Base-by-base conservation (phyloP, 2,888 invertebrate species). In the Candidula unifasciata region DNA sequence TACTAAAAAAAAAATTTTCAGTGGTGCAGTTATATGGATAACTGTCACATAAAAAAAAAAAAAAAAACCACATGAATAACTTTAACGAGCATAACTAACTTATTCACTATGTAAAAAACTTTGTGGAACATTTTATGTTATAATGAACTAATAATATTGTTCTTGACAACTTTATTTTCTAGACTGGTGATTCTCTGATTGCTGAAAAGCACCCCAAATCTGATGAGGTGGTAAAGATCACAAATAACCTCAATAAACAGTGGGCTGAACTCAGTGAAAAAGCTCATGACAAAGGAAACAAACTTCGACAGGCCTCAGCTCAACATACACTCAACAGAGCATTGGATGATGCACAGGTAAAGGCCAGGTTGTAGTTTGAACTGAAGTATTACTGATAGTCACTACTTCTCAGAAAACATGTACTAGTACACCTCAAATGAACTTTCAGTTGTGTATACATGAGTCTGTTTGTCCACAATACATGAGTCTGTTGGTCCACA, bases 341-440 rank as follows among this genome's bases (percentile, higher is more conserved):
- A 0, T 96, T 99, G 89, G 98, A 98, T 89, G 98, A 98, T 94
- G 97, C 98, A 0, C 96, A 97, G 90, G 92, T 91, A 84, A 44
- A 6, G 13, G 13, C 6, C 13, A 6, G 44, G 8, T 10, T 10
- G 44, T 44, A 44, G 44, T 44, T 44, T 44, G 44, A 13, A 44
- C 13, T 44, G 8, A 10, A 0, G 44, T 44, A 6, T 10, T 44
- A 44, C 44, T 6, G 44, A 10, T 44, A 13, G 8, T 44, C 44
- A n/a, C 13, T 44, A 44, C 13, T 44, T 44, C 44, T 10, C 44
- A 44, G 44, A 44, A 13, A 44, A 44, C 44, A 10, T 44, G 44
- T 13, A 44, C 44, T 13, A 6, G 13, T 44, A 13, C 13, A 0
- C 13, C 8, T 44, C 44, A 44, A 44, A 44, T 44, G 44, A 10